phyloP scores from a whole-genome alignment of 2,797 vertebrate species.

The Sebastes ruberrimus region DNA sequence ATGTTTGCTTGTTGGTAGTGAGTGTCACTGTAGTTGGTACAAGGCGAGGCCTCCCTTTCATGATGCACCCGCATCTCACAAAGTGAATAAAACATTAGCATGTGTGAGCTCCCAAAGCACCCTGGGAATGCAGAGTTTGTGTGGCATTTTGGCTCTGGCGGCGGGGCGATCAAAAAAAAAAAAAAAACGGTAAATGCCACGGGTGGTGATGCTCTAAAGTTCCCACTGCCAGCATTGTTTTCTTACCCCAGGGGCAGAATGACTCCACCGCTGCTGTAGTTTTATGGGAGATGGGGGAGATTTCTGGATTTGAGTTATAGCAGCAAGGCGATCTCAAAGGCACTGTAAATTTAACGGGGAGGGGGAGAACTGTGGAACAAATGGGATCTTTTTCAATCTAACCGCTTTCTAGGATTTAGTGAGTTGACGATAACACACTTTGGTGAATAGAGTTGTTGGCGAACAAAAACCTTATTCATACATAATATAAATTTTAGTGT shows the following conservation, averaged over 20 bases:
- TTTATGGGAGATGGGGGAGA: constrained; percentile 58
- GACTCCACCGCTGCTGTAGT: constrained; percentile 62
- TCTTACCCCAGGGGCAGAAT: constrained; percentile 57
- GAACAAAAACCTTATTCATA: constrained; percentile 12
- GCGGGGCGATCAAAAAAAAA: constrained; percentile 33
- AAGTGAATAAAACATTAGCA: constrained; percentile 86
- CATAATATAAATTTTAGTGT: constrained; percentile 4
- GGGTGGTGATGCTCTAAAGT: constrained; percentile 65
- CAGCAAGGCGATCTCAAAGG: constrained; percentile 55
- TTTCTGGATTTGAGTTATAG: constrained; percentile 63
- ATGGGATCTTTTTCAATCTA: constrained; percentile 63
- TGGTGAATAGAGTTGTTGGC: constrained; percentile 11
- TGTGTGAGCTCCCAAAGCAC: constrained; percentile 54
- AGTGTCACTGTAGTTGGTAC: constrained; percentile 64
- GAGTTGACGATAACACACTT: constrained; percentile 38
- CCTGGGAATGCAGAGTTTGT: constrained; percentile 47
- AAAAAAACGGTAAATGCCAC: constrained; percentile 63
- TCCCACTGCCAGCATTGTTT: constrained; percentile 69
- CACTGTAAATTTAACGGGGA: constrained; percentile 62
- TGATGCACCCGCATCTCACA: constrained; percentile 66
- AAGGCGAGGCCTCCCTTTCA: constrained; percentile 69
- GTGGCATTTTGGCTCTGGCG: constrained; percentile 67
- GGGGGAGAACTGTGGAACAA: constrained; percentile 57
- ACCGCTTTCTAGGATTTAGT: constrained; percentile 46
- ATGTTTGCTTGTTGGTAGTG: constrained; percentile 73